Percentiles rank a stretch among this genome's conserved stretches.
Conservation (phyloP, 2,797 vertebrate genomes). For the Peromyscus melanophrys region DNA sequence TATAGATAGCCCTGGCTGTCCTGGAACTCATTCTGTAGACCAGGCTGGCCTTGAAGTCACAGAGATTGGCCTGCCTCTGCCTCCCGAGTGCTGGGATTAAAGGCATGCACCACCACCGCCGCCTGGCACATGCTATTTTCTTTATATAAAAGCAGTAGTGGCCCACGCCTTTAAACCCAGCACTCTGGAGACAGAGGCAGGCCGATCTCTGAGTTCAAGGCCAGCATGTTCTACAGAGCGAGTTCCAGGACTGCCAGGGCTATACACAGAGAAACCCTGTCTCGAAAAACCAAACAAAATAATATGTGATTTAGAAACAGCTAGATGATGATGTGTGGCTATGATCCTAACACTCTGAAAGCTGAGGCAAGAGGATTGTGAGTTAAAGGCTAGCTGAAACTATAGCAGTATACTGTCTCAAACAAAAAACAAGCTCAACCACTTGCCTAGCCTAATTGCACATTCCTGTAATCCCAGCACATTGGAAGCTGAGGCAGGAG, state of each 20-base stretch:
- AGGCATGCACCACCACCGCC: neutral
- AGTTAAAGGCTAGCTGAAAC: neutral
- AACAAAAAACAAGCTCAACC: neutral
- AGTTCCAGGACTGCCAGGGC: no score
- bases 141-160: no score
- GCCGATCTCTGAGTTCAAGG: no score
- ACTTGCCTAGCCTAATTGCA: neutral
- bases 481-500: neutral
- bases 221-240: no score
- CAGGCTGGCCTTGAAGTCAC: neutral
- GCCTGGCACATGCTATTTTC: no score
- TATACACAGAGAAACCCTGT: no score
- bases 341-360: neutral
- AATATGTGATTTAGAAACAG: conserved; percentile 4
- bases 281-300: neutral
- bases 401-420: neutral
- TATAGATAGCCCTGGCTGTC: neutral
- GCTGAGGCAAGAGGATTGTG: neutral
- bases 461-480: neutral
- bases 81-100: neutral
- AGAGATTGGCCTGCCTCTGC: neutral
- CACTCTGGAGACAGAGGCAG: no score
- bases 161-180: no score
- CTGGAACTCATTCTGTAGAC: neutral
- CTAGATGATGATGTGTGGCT: neutral